Base-by-base conservation (phyloP, 2,888 invertebrate genomes). In the Eupithecia subumbrata region DNA sequence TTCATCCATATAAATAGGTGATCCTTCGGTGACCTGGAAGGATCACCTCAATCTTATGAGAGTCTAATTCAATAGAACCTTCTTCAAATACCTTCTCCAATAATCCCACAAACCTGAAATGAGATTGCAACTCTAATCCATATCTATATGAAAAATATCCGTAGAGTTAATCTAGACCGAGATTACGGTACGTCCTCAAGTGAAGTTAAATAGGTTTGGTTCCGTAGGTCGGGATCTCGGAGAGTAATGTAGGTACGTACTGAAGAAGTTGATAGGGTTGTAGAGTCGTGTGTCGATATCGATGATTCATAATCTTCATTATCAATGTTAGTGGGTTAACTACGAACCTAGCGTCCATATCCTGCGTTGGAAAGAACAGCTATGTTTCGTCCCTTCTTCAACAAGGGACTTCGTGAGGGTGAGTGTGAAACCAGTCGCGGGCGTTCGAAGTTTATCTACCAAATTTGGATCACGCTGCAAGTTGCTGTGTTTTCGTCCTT, bases 121-220 rank as follows among this genome's bases (percentile, higher is more conserved):
- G 2, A 18, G 9, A 66, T 60, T 18, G 25, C 34, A 22, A 64
- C 45, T 25, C 66, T 34, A 75, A 69, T 74, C 72, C 70, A 71
- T 64, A 74, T 69, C 75, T 77, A 56, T 81, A 85, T 82, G 81
- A 84, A 80, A 84, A 85, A 86, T 86, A 81, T 79, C 81, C 79
- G 79, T 78, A 80, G 80, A 85, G 85, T 86, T 88, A 86, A 87
- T 88, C 87, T 83, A 81, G 84, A 86, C 78, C 79, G 79, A 85
- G 85, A 87, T 87, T 86, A 84, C 87, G 82, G 87, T 76, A 76
- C 76, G 71, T 85, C 84, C 85, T 87, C 82, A 81, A 87, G 84
- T 85, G 83, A 85, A 88, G 85, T 87, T 88, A 89, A 89, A 89
- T 89, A 89, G 88, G 87, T 88, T 89, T 88, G 89, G 88, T 88